Conservation (phyloP, 2,113 vertebrate species). For the Sorex araneus region DNA sequence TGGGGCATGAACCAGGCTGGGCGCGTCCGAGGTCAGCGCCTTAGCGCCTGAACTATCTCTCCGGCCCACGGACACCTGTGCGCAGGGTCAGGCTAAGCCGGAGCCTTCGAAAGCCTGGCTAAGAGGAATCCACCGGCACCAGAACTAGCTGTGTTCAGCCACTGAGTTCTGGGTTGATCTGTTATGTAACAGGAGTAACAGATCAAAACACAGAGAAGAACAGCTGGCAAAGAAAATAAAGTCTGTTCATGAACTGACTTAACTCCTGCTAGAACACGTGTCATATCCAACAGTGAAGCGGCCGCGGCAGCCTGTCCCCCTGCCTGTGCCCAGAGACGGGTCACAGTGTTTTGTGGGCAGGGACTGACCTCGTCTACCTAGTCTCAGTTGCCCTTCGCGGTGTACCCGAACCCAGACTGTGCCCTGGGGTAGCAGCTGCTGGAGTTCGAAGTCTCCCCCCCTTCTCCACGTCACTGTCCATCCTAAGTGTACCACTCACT, state of each 20-base stretch:
- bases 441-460: not conserved
- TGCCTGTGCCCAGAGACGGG: not conserved
- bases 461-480: too few species aligned
- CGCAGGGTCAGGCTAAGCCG: not conserved
- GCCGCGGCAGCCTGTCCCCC: not conserved
- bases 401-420: conserved; percentile 1
- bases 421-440: not conserved
- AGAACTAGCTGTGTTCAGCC: conserved; percentile 12
- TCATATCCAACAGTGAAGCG: not conserved
- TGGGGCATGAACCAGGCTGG: too few species aligned
- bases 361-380: not conserved
- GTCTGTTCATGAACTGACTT: not conserved
- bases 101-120: not conserved
- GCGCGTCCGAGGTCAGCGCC: too few species aligned
- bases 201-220: conserved; percentile 24
- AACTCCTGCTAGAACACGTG: conserved; percentile 9
- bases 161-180: conserved; percentile 23
- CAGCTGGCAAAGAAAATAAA: conserved; percentile 54
- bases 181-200: conserved; percentile 32
- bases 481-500: not conserved
- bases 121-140: not conserved
- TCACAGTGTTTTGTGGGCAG: not conserved
- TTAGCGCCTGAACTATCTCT: not conserved
- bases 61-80: not conserved
- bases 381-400: not conserved